phyloP scores from a whole-genome alignment of 2,888 invertebrate genomes.

The Celastrina argiolus region DNA sequence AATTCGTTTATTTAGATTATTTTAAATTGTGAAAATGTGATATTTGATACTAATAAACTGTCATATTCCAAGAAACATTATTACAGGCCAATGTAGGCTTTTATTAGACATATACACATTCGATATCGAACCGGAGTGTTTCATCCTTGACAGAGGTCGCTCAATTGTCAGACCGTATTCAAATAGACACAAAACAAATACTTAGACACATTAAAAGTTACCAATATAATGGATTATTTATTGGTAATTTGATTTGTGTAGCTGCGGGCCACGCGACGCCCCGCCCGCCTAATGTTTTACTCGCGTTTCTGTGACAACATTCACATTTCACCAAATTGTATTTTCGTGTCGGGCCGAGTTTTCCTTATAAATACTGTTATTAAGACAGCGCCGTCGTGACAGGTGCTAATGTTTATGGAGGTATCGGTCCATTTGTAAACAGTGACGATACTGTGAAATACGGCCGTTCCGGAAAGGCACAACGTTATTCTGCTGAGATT shows the following conservation, averaged over 20 bases:
- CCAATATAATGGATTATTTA: constrained; percentile 39
- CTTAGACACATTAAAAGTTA: constrained; percentile 26
- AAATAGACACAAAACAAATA: constrained; percentile 19
- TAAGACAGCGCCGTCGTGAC: constrained; percentile 69
- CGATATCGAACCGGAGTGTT: background rate
- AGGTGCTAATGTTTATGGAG: constrained; percentile 68
- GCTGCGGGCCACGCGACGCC: constrained; percentile 50
- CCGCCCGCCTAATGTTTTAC: constrained; percentile 67
- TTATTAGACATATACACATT: background rate
- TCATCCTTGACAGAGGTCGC: background rate
- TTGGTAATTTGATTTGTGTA: constrained; percentile 51
- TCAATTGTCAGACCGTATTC: constrained; percentile 10
- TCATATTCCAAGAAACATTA: background rate
- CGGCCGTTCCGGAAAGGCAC: no score
- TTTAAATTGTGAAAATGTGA: no score
- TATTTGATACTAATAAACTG: no score
- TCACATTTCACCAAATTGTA: constrained; percentile 75
- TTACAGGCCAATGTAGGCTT: background rate
- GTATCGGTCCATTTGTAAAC: constrained; percentile 65
- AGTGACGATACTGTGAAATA: constrained; percentile 35
- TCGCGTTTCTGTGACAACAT: constrained; percentile 73
- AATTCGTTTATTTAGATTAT: no score
- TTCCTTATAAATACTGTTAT: constrained; percentile 78
- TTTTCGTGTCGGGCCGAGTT: constrained; percentile 75
- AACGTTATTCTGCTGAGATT: background rate